phyloP scores from a whole-genome alignment of 1,140 invertebrate genomes.

The Wiebesia pumilae region DNA sequence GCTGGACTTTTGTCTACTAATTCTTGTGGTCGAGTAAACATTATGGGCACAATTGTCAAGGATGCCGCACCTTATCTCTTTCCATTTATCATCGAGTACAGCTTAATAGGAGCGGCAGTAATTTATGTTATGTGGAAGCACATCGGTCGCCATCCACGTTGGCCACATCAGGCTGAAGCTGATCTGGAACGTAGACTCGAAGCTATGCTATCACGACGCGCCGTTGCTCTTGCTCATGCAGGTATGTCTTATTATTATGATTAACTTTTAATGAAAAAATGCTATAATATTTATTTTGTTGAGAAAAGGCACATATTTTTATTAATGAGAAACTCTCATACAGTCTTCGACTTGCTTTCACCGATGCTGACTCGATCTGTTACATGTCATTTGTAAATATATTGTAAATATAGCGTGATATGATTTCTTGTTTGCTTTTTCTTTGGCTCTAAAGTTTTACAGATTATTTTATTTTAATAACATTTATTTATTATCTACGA shows the following conservation, averaged over 20 bases:
- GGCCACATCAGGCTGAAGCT: conserved; percentile 84
- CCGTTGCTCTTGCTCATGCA: conserved; percentile 87
- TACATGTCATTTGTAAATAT: background rate
- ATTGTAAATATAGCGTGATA: too few species aligned
- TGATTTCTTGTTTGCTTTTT: background rate
- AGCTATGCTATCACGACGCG: conserved; percentile 87
- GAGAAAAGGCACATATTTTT: background rate
- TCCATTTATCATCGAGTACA: conserved; percentile 98
- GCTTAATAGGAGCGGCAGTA: conserved; percentile 95
- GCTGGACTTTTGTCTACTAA: conserved; percentile 70
- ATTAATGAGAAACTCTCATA: background rate
- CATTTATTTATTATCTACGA: too few species aligned
- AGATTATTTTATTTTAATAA: background rate
- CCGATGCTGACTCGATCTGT: background rate
- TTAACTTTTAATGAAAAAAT: background rate
- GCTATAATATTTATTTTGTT: background rate
- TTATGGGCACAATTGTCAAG: conserved; percentile 94
- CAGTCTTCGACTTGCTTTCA: background rate
- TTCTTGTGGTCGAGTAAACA: conserved; percentile 87
- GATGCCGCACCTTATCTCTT: conserved; percentile 94
- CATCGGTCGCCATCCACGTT: conserved; percentile 87
- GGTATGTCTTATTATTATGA: conserved; percentile 57
- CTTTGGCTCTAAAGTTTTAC: too few species aligned
- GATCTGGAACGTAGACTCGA: conserved; percentile 89
- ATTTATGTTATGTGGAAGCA: conserved; percentile 99